These are phyloP conservation scores for Adelosebastes latens DNA, from an alignment of 2,797 vertebrate genomes.

Conservation along the genomic window DNA sequence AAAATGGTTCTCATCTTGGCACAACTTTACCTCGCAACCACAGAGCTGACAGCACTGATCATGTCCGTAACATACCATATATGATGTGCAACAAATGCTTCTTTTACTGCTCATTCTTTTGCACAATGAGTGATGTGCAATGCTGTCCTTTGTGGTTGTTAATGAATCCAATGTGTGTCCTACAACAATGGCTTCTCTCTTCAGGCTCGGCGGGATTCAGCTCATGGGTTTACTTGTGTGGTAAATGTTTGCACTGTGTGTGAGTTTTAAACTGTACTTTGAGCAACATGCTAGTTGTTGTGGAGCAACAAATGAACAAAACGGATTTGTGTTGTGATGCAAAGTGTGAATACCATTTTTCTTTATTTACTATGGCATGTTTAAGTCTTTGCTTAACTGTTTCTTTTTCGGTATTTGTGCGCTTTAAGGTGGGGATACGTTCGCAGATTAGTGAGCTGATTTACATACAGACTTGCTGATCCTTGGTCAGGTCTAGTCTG, in stretches of 20 bases:
- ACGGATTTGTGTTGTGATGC: conserved; percentile 19
- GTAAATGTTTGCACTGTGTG: conserved; percentile 85
- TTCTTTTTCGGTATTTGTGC: conserved; percentile 31
- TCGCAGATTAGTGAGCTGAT: conserved; percentile 16
- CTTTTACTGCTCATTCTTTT: conserved; percentile 7
- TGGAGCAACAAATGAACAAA: conserved; percentile 31
- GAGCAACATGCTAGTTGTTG: conserved; percentile 8
- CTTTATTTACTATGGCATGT: not conserved
- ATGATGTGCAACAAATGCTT: not conserved
- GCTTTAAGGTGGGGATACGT: conserved; percentile 35
- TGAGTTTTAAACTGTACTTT: not conserved
- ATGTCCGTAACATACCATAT: not conserved
- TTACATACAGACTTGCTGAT: not conserved
- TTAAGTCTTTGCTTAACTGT: not conserved
- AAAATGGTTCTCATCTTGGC: not conserved
- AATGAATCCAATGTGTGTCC: conserved; percentile 34
- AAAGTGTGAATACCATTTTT: conserved; percentile 1
- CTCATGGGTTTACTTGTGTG: conserved; percentile 98
- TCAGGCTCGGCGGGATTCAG: conserved; percentile 89
- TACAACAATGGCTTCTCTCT: conserved; percentile 60
- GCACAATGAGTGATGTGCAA: conserved; percentile 22
- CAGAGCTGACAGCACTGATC: not conserved
- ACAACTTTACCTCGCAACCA: not conserved
- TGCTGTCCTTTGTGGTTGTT: conserved; percentile 30
- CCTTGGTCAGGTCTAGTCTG: not conserved